Evolutionary conservation across 2,888 invertebrate genomes (phyloP).

Genomic region (Brachyopa scutellaris): DNA sequence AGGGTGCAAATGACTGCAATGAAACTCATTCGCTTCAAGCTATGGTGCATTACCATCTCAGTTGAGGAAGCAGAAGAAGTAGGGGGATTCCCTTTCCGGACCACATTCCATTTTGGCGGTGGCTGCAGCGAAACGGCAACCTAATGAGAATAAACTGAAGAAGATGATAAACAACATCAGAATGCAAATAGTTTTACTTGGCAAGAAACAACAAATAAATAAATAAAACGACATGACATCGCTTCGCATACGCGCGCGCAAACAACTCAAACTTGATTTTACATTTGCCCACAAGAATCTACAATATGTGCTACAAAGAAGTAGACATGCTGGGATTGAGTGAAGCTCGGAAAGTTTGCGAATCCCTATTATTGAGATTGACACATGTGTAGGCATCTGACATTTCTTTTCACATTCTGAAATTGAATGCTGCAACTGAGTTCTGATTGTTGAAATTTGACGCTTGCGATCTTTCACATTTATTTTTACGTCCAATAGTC

Average conservation of each 20-base stretch:
- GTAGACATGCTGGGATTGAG: too few relatives aligned
- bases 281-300: slow-evolving; percentile 29
- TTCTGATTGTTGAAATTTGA: too few relatives aligned
- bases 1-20: slow-evolving; percentile 58
- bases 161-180: slow-evolving; percentile 68
- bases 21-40: slow-evolving; percentile 41
- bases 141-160: slow-evolving; percentile 43
- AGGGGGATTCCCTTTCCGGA: slow-evolving; percentile 66
- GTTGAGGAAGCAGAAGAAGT: slow-evolving; percentile 28
- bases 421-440: too few relatives aligned
- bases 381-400: too few relatives aligned
- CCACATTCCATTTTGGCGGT: slow-evolving; percentile 65
- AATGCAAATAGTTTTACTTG: slow-evolving; percentile 63
- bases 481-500: not conserved
- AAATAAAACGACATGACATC: slow-evolving; percentile 45
- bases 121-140: slow-evolving; percentile 14
- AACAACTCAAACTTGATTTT: slow-evolving; percentile 55
- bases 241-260: slow-evolving; percentile 42
- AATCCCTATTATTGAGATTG: too few relatives aligned
- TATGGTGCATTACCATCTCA: slow-evolving; percentile 63
- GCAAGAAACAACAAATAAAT: slow-evolving; percentile 55
- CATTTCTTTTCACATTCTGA: too few relatives aligned
- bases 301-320: slow-evolving; percentile 29
- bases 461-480: too few relatives aligned
- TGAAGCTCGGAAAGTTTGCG: too few relatives aligned